phyloP scores from a whole-genome alignment of 2,888 invertebrate genomes.

The Lycaena phlaeas region DNA sequence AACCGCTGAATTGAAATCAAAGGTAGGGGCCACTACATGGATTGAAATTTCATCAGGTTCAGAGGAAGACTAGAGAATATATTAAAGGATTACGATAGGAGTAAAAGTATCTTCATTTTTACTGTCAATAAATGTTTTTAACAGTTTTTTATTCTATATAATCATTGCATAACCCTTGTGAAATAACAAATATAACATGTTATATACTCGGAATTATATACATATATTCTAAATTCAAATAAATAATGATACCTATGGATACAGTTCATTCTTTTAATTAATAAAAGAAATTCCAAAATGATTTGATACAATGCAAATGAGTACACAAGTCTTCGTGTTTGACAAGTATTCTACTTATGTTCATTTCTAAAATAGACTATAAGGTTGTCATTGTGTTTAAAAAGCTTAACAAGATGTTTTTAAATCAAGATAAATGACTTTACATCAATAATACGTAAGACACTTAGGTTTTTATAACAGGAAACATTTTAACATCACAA shows the following conservation, averaged over 20 bases:
- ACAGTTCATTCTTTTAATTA: constrained; percentile 5
- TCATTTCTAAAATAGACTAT: constrained; percentile 12
- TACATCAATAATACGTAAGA: too few species aligned
- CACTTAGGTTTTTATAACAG: too few species aligned
- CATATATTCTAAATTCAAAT: constrained; percentile 23
- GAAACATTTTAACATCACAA: too few species aligned
- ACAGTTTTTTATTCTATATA: constrained; percentile 32
- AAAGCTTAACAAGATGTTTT: too few species aligned
- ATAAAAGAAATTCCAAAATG: not conserved
- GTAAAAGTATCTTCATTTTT: constrained; percentile 43
- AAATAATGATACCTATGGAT: constrained; percentile 21
- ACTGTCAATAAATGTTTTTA: constrained; percentile 46
- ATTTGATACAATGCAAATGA: constrained; percentile 6
- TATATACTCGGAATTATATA: constrained; percentile 20
- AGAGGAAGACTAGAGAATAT: constrained; percentile 45
- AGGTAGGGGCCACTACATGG: constrained; percentile 48
- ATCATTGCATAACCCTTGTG: constrained; percentile 40
- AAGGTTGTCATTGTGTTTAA: too few species aligned
- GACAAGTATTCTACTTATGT: constrained; percentile 13
- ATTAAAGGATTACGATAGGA: not conserved
- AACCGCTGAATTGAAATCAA: constrained; percentile 48
- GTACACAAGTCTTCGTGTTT: not conserved
- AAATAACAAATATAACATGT: constrained; percentile 34
- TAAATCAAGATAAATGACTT: too few species aligned
- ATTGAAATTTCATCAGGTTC: constrained; percentile 65